Percentiles rank a stretch among this genome's conserved stretches.
These are phyloP conservation scores for Drosophila helvetica DNA, from an alignment of 2,888 invertebrate genomes.

Conservation along the genomic window DNA sequence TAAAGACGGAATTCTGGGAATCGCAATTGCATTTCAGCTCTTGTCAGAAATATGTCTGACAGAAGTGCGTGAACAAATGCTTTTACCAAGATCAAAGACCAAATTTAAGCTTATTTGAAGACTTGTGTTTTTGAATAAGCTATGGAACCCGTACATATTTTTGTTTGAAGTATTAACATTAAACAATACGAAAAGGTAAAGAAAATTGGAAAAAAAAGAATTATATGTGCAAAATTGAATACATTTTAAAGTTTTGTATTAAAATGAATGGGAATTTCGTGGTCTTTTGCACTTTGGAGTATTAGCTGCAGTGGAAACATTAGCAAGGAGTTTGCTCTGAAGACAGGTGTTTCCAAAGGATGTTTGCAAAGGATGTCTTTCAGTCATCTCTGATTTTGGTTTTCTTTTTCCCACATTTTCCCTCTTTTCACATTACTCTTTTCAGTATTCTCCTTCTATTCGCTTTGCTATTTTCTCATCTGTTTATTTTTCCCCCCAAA, in stretches of 20 bases:
- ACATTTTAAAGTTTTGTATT: neutral
- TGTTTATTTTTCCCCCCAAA: constrained; percentile 2
- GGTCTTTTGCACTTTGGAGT: neutral
- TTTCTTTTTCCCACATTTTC: neutral
- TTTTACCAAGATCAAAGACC: no score
- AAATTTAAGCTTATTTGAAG: no score
- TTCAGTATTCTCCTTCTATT: neutral
- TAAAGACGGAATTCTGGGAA: neutral
- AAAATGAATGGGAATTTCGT: neutral
- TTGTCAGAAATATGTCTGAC: neutral
- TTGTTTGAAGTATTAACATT: no score
- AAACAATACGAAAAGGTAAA: no score
- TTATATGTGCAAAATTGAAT: neutral
- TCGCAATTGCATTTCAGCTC: neutral
- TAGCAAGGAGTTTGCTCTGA: no score
- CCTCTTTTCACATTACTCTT: no score
- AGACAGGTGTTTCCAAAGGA: neutral
- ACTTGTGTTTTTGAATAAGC: no score
- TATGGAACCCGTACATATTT: no score
- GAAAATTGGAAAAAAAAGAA: no score
- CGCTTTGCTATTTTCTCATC: constrained; percentile 14
- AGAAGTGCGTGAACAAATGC: neutral
- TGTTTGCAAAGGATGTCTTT: neutral
- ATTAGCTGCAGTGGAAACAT: no score
- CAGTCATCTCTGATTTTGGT: neutral